Base-by-base conservation (phyloP, 1,140 invertebrate species). In the Drosophila pallidifrons region DNA sequence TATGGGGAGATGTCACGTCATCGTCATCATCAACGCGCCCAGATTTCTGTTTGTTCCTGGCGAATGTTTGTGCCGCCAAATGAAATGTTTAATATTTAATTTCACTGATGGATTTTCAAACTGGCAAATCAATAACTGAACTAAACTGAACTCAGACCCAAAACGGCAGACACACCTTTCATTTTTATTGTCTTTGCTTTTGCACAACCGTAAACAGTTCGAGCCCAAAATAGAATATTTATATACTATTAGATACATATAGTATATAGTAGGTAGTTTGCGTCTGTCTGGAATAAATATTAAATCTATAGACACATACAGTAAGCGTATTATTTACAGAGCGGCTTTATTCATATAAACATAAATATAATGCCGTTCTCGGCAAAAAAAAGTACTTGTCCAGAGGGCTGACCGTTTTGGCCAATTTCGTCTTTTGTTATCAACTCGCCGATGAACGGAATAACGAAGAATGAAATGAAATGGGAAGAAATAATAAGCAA, bases 391-490 rank as follows among this genome's bases (percentile, higher is more conserved):
- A 61, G 57, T 69, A 75, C 72, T 51, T 75, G 66, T 63, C 51
- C 72, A 61, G 57, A 63, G 55, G 55, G 15, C 55, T 49, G 38
- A 64, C 60, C 66, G 66, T 74, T 64, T 47, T 45, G 25, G 41
- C 35, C 59, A 85, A 85, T 61, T 82, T 72, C 79, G 60, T 72
- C 82, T 87, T 81, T 85, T 85, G 82, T 86, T 85, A 85, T 87
- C 78, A 85, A 52, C 61, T 71, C 38, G 38, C 45, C 16, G 16
- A 25, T 47, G 13, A 57, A 65, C 51, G 61, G 52, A 15, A 57
- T 55, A 47, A 67, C 35, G 13, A 57, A 61, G 28, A 25, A 49
- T 10, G 38, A 41, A 25, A 57, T 43, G 11, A 41, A 41, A 41
- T 11, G 41, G 35, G 45, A 20, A 43, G 20, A 43, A 46, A 10